Conservation (phyloP, 2,113 vertebrate species). For the Accipiter virgatus region DNA sequence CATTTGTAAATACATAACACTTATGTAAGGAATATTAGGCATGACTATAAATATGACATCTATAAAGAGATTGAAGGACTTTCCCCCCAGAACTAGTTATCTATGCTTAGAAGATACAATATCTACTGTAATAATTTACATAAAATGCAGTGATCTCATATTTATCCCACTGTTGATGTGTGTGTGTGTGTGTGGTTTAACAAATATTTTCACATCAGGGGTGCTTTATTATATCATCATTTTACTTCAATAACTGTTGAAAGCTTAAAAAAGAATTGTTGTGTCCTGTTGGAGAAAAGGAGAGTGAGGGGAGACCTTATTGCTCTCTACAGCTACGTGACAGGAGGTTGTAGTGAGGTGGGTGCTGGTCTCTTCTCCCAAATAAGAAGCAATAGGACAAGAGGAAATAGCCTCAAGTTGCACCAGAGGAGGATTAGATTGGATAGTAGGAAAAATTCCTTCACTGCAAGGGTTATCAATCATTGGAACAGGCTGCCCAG, state of each 20-base stretch:
- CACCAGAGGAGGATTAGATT: neutral
- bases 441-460: neutral
- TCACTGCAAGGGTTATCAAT: neutral
- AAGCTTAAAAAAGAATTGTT: slow-evolving; percentile 40
- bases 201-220: slow-evolving; percentile 19
- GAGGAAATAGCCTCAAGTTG: neutral
- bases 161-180: slow-evolving; percentile 16
- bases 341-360: accelerated
- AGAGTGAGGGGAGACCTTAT: neutral
- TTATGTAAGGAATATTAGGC: neutral
- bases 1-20: neutral
- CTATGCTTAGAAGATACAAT: neutral
- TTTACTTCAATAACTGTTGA: neutral
- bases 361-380: neutral
- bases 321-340: neutral
- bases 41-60: neutral
- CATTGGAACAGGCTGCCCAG: neutral
- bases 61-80: neutral
- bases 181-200: neutral
- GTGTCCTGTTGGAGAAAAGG: neutral
- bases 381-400: accelerated
- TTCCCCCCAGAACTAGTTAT: neutral
- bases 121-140: neutral
- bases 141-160: neutral
- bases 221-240: slow-evolving; percentile 19